Percentiles rank a stretch among this genome's conserved stretches.
Conservation (phyloP, 1,140 invertebrate species). For the Hydropsyche tenuis region DNA sequence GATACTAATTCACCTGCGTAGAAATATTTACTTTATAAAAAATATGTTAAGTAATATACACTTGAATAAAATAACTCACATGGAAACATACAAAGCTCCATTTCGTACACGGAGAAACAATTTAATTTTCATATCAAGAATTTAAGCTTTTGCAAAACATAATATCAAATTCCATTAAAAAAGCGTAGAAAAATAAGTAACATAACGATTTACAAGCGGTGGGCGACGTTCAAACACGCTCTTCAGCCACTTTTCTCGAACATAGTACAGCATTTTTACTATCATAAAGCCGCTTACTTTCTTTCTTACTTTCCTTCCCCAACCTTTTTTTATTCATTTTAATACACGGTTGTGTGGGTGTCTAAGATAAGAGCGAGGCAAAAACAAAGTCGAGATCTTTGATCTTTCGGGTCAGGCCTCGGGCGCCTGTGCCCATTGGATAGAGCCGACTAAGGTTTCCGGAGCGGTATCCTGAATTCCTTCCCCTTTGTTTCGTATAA, state of each 20-base stretch:
- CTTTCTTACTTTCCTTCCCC: neutral
- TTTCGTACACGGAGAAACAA: no score
- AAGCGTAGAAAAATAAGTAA: no score
- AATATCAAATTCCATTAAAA: no score
- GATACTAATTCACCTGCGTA: no score
- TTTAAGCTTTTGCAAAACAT: no score
- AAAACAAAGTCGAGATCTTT: slow-evolving; percentile 39
- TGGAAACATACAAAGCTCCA: no score
- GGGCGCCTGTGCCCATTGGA: slow-evolving; percentile 26
- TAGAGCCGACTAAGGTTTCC: slow-evolving; percentile 21
- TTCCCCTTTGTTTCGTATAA: slow-evolving; percentile 22
- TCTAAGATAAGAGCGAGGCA: slow-evolving; percentile 12
- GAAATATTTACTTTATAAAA: no score
- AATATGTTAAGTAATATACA: no score
- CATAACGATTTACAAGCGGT: no score
- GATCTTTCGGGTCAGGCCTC: slow-evolving; percentile 36
- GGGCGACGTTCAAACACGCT: no score
- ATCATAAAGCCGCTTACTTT: neutral
- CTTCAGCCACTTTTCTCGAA: neutral
- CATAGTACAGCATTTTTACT: slow-evolving; percentile 7
- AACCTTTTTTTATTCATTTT: neutral
- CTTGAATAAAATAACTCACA: no score
- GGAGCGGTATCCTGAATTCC: slow-evolving; percentile 20
- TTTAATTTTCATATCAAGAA: no score
- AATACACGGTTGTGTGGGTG: slow-evolving; percentile 15